Evolutionary conservation across 37 sponge, comb jelly and placozoan species (phyloP).

Genomic region (Spongilla lacustris): DNA sequence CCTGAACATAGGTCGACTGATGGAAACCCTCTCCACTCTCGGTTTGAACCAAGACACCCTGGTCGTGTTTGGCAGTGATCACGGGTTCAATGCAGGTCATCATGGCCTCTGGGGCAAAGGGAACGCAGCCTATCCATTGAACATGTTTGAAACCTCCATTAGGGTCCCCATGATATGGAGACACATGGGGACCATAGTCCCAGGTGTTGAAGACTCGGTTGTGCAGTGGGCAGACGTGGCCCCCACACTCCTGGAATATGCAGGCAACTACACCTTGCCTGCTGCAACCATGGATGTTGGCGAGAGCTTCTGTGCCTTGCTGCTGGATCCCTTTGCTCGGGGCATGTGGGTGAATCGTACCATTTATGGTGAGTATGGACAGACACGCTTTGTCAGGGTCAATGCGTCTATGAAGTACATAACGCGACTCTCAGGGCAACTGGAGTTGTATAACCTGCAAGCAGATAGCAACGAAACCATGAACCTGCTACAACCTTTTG

Average conservation of each 20-base stretch:
- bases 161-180: slow-evolving; percentile 72
- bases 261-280: slow-evolving; percentile 51
- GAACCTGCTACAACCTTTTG: slow-evolving; percentile 35
- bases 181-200: slow-evolving; percentile 47
- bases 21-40: slow-evolving; percentile 32
- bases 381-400: slow-evolving; percentile 49
- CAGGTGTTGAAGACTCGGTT: slow-evolving; percentile 47
- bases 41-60: slow-evolving; percentile 51
- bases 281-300: slow-evolving; percentile 32
- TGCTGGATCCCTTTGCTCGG: slow-evolving; percentile 16
- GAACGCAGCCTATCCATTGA: slow-evolving; percentile 80
- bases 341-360: slow-evolving; percentile 11
- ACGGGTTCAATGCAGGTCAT: slow-evolving; percentile 75
- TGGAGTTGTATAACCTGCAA: slow-evolving; percentile 58
- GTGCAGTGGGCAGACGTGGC: slow-evolving; percentile 78
- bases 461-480: slow-evolving; percentile 51
- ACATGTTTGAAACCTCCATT: slow-evolving; percentile 84
- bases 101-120: slow-evolving; percentile 85
- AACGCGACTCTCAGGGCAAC: slow-evolving; percentile 43
- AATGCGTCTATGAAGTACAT: slow-evolving; percentile 43
- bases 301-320: slow-evolving; percentile 37
- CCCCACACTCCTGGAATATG: slow-evolving; percentile 72
- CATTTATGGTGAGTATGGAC: slow-evolving; percentile 78
- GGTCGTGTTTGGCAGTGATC: slow-evolving; percentile 77
- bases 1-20: slow-evolving; percentile 60